Evolutionary conservation across 2,888 invertebrate species (phyloP).

Genomic region (Nycteola revayana): DNA sequence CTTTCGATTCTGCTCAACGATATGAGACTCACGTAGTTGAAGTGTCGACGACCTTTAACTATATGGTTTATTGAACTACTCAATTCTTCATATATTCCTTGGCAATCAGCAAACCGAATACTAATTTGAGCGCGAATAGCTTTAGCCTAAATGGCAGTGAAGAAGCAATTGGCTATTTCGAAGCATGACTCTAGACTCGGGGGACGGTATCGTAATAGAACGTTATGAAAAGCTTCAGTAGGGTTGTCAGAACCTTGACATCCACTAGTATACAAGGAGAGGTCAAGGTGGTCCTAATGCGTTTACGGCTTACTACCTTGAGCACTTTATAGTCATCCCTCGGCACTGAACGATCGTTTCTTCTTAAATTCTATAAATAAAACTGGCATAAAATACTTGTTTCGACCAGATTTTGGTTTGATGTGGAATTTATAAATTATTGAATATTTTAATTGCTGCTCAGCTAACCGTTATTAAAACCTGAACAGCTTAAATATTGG

Average conservation of each 20-base stretch:
- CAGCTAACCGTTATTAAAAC: background rate
- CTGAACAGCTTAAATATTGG: no score
- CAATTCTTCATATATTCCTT: slow-evolving; percentile 30
- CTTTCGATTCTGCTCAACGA: slow-evolving; percentile 31
- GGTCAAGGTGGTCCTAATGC: slow-evolving; percentile 66
- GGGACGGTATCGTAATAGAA: slow-evolving; percentile 44
- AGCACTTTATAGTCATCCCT: slow-evolving; percentile 60
- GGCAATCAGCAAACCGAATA: slow-evolving; percentile 34
- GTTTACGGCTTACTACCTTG: slow-evolving; percentile 53
- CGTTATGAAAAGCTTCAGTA: slow-evolving; percentile 47
- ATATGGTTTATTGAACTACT: slow-evolving; percentile 31
- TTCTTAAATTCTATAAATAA: slow-evolving; percentile 47
- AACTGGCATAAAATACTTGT: slow-evolving; percentile 39
- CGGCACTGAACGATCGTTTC: slow-evolving; percentile 39
- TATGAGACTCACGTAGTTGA: slow-evolving; percentile 27
- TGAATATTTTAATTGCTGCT: slow-evolving; percentile 4
- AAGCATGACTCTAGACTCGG: slow-evolving; percentile 26
- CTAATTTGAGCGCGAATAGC: slow-evolving; percentile 16
- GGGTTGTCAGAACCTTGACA: slow-evolving; percentile 56
- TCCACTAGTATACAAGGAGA: slow-evolving; percentile 40
- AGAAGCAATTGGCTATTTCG: slow-evolving; percentile 50
- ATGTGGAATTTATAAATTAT: slow-evolving; percentile 32
- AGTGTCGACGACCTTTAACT: slow-evolving; percentile 36
- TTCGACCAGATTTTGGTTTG: slow-evolving; percentile 36
- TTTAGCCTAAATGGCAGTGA: slow-evolving; percentile 1